Base-by-base conservation (phyloP, 1,140 invertebrate genomes). In the Helicoverpa armigera region DNA sequence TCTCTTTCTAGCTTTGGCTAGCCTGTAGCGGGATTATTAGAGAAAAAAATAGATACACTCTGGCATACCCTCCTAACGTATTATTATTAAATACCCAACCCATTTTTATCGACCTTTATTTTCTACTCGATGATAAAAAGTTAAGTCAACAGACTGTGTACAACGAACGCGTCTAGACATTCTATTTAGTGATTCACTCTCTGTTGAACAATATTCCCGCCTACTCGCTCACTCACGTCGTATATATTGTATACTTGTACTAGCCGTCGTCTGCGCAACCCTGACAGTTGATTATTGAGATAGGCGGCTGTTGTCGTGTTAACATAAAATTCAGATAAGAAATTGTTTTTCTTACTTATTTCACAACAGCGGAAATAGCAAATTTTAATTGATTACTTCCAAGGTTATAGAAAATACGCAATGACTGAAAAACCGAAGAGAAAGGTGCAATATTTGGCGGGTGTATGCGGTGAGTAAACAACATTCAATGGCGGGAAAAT, bases 401-500 rank as follows among this genome's bases (percentile, higher is more conserved):
- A 31, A 18, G n/a, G 43, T 48, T 12, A 12, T 48, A 35, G 58
- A 43, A 18, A 58, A 48, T 1, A 60, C 18, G 43, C 65, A 82
- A 88, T 90, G 85, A 74, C 79, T 43, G 70, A 72, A 29, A 65
- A 83, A 81, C 80, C 76, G 53, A 90, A 85, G 65, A 86, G 91
- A 79, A 91, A 85, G 84, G 88, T 92, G 67, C 93, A 94, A 88
- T 94, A 93, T 89, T 89, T 92, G 73, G 91, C 92, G 60, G 91
- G 90, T 73, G 75, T 93, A 61, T 91, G 92, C 58, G 92, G 92
- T 92, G 85, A 88, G 89, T 91, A 50, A 43, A 60, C 56, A 23
- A 53, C 16, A 63, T 60, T 35, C 60, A 80, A 61, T 83, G 56
- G 88, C 89, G 86, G 80, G 80, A 87, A 88, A 87, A 70, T 89